Conservation (phyloP, 2,797 vertebrate genomes). For the Pangasius larnaudii region DNA sequence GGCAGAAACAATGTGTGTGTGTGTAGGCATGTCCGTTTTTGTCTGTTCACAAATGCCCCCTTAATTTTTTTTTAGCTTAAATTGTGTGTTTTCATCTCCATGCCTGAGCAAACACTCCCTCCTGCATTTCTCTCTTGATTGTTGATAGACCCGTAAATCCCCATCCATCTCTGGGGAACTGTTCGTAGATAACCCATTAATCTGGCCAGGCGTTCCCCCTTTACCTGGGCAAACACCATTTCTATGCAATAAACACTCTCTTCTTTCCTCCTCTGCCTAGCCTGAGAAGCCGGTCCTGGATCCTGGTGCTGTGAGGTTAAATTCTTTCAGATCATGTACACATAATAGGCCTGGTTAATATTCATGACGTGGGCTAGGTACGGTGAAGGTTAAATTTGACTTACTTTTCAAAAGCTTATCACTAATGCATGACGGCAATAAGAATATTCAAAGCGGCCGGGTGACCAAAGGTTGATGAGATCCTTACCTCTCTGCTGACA, state of each 20-base stretch:
- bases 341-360: constrained; percentile 85
- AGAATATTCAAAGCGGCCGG: constrained; percentile 85
- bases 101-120: constrained; percentile 44
- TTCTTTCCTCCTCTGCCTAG: constrained; percentile 34
- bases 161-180: constrained; percentile 54
- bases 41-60: background rate
- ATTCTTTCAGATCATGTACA: constrained; percentile 87
- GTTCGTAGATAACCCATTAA: constrained; percentile 74
- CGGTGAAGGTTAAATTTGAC: constrained; percentile 86
- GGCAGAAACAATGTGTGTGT: background rate
- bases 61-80: constrained; percentile 23
- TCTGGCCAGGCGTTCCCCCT: constrained; percentile 62
- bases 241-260: constrained; percentile 76
- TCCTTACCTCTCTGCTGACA: constrained; percentile 82
- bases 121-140: constrained; percentile 26
- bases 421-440: constrained; percentile 85
- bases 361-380: constrained; percentile 82
- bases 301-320: constrained; percentile 69
- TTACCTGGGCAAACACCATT: constrained; percentile 77
- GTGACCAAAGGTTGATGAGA: constrained; percentile 86
- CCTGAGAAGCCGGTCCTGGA: constrained; percentile 48
- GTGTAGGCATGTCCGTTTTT: background rate
- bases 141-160: constrained; percentile 62
- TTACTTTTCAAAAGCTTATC: constrained; percentile 84
- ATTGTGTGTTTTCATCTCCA: constrained; percentile 36